A percentile compares a stretch with the other conserved stretches of the same genome.
These are phyloP conservation scores for Musca vetustissima DNA, from an alignment of 1,140 invertebrate genomes.

Conservation along the genomic window DNA sequence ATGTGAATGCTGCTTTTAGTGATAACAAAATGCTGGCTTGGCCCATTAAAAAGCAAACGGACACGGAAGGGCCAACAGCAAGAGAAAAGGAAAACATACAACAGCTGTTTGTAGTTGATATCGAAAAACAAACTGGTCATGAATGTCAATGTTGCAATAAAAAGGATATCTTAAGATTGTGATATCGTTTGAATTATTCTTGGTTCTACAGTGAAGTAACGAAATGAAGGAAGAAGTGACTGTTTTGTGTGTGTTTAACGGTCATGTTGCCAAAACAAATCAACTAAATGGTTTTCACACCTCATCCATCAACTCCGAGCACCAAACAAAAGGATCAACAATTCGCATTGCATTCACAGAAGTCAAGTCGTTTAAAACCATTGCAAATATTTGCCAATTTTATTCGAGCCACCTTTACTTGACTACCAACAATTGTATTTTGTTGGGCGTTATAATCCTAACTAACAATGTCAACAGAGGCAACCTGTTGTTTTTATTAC, in stretches of 20 bases:
- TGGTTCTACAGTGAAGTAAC: too few species aligned
- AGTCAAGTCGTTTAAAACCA: constrained; percentile 4
- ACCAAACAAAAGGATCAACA: background rate
- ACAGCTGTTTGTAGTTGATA: constrained; percentile 2
- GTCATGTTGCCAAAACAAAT: background rate
- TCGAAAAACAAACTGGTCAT: background rate
- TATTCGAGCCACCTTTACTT: background rate
- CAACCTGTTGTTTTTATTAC: constrained; percentile 17
- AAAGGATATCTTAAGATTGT: too few species aligned
- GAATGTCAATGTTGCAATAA: too few species aligned
- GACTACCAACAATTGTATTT: background rate
- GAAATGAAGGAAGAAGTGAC: too few species aligned
- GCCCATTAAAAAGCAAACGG: background rate
- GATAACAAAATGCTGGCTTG: background rate
- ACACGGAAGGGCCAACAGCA: background rate
- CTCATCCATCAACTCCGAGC: background rate
- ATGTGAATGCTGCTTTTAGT: background rate
- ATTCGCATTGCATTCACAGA: background rate
- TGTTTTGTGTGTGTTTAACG: too few species aligned
- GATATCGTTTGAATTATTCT: too few species aligned
- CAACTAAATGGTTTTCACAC: constrained; percentile 2
- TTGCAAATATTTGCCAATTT: background rate
- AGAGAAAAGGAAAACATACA: background rate
- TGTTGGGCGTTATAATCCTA: background rate
- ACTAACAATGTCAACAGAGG: background rate